Base-by-base conservation (phyloP, 2,797 vertebrate species). In the Miopithecus talapoin region DNA sequence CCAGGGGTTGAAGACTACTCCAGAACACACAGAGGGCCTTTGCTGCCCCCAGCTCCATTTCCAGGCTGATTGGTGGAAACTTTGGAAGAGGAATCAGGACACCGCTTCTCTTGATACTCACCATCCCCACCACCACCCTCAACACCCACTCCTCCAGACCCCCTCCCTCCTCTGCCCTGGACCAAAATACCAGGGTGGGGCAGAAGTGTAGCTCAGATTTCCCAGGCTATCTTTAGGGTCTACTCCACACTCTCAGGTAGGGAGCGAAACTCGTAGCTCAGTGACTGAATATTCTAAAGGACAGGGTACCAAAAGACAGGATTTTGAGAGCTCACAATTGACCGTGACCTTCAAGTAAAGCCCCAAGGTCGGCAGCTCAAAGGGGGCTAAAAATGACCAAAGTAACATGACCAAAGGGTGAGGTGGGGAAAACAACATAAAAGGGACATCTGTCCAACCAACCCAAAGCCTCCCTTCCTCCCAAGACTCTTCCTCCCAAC, bases 151-250 rank as follows among this genome's bases (percentile, higher is more conserved):
- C 75, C 79, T 83, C 64, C 2, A 1, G 64, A 64, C 33, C 43
- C 81, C 39, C 53, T 36, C 26, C 43, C 76, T 55, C 61, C 78
- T 17, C 72, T 24, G 9, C 39, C 59, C 72, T 79, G 68, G 80
- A 76, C 39, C 46, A 81, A 97, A 96, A 97, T 80, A 80, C 48
- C 33, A 89, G 96, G 72, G 87, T 91, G 53, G 75, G 92, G 83
- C 72, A 61, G 81, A 39, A 48, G 8, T 24, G 22, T 74, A 83
- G 75, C 89, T 97, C 91, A 0, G 19, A 74, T 96, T 96, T 97
- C 96, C 81, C 46, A 72, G 57, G 50, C 91, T 97, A 95, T 97
- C 93, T 96, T 96, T 96, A 97, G 89, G 96, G 98, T 68, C 83
- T 89, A 86, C 89, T 88, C 97, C 93, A 90, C 43, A 95, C 85